These are phyloP conservation scores for Agrilus biguttatus DNA, from an alignment of 2,888 invertebrate species.

Conservation along the genomic window DNA sequence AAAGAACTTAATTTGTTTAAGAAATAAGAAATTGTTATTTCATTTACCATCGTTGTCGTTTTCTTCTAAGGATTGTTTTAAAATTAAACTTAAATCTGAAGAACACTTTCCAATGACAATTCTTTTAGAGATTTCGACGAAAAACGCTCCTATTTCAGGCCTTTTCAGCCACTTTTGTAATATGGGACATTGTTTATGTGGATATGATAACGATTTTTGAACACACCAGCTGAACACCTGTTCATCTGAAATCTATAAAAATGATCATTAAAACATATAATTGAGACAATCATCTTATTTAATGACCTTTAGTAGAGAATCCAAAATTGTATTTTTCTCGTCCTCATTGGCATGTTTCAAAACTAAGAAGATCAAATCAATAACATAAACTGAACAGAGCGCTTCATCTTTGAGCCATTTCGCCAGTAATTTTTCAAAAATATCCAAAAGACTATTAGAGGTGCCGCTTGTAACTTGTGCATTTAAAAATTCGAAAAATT, in stretches of 20 bases:
- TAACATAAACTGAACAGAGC: slow-evolving; percentile 37
- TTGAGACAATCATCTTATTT: slow-evolving; percentile 10
- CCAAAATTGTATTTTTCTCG: slow-evolving; percentile 40
- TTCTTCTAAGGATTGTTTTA: slow-evolving; percentile 27
- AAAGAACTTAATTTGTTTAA: slow-evolving; percentile 2
- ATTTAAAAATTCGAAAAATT: slow-evolving; percentile 35
- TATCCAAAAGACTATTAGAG: slow-evolving; percentile 14
- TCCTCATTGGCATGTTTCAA: slow-evolving; percentile 37
- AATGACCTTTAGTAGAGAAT: slow-evolving; percentile 41
- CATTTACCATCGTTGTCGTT: slow-evolving; percentile 29
- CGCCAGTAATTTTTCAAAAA: slow-evolving; percentile 18
- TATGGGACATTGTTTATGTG: slow-evolving; percentile 26
- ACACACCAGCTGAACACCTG: slow-evolving; percentile 31
- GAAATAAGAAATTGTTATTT: background rate
- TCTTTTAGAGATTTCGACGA: slow-evolving; percentile 27
- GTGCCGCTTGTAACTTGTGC: slow-evolving; percentile 13
- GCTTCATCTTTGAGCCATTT: slow-evolving; percentile 37
- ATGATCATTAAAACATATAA: slow-evolving; percentile 2
- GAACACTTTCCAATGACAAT: slow-evolving; percentile 21
- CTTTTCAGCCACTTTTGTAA: slow-evolving; percentile 35
- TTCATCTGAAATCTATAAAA: slow-evolving; percentile 13
- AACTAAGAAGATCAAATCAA: slow-evolving; percentile 49
- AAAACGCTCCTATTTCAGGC: slow-evolving; percentile 27
- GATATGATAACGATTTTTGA: slow-evolving; percentile 30
- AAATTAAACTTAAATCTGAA: slow-evolving; percentile 21